Evolutionary conservation across 35 echinoderm and acorn worm species (phyloP), one percentile per base, ranked within the genome.

Genomic region (Nesometra sesokonis): DNA sequence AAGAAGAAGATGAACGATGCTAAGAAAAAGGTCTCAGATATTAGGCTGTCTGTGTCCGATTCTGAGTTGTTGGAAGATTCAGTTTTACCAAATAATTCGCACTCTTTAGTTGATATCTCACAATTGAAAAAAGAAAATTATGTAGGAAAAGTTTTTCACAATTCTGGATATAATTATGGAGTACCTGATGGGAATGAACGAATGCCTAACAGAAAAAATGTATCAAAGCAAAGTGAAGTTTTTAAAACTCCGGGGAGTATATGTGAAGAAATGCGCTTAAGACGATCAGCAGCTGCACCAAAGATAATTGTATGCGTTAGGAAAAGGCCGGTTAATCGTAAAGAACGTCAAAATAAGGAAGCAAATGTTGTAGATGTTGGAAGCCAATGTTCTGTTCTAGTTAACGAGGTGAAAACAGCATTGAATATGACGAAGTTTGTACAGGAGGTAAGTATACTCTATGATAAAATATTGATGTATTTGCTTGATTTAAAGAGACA

Each of bases 281-380:
- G 15, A 15, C 15, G 5, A 43, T 43, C 15, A 15, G 38, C 15
- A 43, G 38, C 5, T 4, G 15, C 15, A 79, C 84, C 84, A n/a
- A 85, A 85, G 38, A 97, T 97, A 30, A 90, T 78, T 47, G 95
- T 97, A 0, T 97, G 95, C 47, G 89, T 97, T 39, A 76, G 95
- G 17, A 97, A 97, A 82, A 80, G 95, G 84, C 95, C 92, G 9
- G 36, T 97, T 46, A 91, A 81, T 84, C 79, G 86, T 82, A 93
- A 90, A 79, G 95, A 97, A 57, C 34, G 76, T 43, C 86, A 79
- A 84, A 88, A 36, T 27, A 80, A 80, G 3, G 92, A 97, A 15
- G 43, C 67, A 29, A 92, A 97, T 84, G 92, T 91, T 3, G 84
- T 97, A 4, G 13, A 33, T 17, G 88, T 84, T 0, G 91, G 89